Base-by-base conservation (phyloP, 2,113 vertebrate genomes). In the Phalacrocorax brasilianus region DNA sequence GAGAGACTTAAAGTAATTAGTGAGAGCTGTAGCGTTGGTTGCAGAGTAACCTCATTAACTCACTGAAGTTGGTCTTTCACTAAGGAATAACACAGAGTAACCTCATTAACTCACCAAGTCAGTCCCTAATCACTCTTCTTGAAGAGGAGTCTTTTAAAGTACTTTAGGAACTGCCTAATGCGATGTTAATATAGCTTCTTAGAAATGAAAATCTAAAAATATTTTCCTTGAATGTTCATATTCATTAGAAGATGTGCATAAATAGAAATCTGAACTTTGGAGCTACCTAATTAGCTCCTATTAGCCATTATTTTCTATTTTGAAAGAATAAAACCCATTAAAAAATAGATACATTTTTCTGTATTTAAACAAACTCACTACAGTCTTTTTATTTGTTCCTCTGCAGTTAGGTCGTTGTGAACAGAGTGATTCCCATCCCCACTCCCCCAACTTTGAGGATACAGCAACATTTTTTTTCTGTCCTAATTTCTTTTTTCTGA, bases 21-120 rank as follows among this genome's bases (percentile, higher is more conserved):
- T 40, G 58, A 70, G 72, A 77, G 71, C 76, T 66, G 33, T 32
- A 75, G 42, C 5, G 1, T 35, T 62, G 56, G 21, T 82, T 4
- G 6, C 59, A 80, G 67, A 52, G 66, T 91, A 88, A 88, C 66
- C 78, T 90, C 33, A 47, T 93, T 91, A 95, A 63, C 49, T 61
- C 8, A 16, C 42, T 84, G 65, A 86, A 85, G 38, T 90, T 1
- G 1, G 65, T 83, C 65, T 95, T 94, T 79, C 42, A n/a, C 59
- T 85, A 35, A 88, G 38, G 24, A 89, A 49, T 75, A 80, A 90
- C 56, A 81, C 56, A 24, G 71, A 63, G 28, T 88, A 76, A 88
- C 66, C 77, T 91, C 66, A 50, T 91, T 94, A 96, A 87, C 81
- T 85, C 70, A 75, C 74, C 68, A 95, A 91, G 47, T 61, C 6